Evolutionary conservation across 2,888 invertebrate species (phyloP), one percentile per base, ranked within the genome.

Genomic region (Drosophila tanythrix): DNA sequence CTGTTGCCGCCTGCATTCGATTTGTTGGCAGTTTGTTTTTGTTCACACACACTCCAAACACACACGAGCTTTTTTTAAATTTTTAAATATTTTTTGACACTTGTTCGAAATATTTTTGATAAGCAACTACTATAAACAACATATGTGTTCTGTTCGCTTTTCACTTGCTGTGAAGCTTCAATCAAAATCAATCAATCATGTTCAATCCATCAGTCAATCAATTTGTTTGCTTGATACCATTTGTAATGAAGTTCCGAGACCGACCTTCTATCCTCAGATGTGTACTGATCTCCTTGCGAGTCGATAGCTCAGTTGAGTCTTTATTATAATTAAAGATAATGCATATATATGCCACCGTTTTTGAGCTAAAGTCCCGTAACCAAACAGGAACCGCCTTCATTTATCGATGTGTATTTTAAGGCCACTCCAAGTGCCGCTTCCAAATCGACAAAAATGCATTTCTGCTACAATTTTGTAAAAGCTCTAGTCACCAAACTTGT

Each of bases 71-170:
- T 4, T 46, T 15, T 35, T 27, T 0, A 5, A 27, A 27, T 7
- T 56, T 56, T n/a, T 35, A 2, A 29, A 40, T 1, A 18, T 15
- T 18, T 61, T 48, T 53, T 38, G 33, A 76, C 71, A 67, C 38
- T 25, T 40, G 57, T 36, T 67, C 35, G n/a, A 25, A 71, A 57
- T 65, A 51, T 50, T 29, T 61, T 58, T 56, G 48, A 74, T 63
- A 43, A 57, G 18, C 18, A 38, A 15, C n/a, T 40, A 15, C 21
- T 33, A n/a, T 27, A 29, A 11, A 51, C 29, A 29, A 31, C 10
- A 31, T 6, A 29, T 51, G 15, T 15, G 15, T 25, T 25, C 11
- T 11, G 11, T 6, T 21, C 11, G 25, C 25, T 8, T 25, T 25
- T 25, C 25, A 4, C 46, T 46, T 25, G 46, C 25, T 46, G 8